phyloP scores from a whole-genome alignment of 1,140 invertebrate genomes.

The Drosophila sp. region DNA sequence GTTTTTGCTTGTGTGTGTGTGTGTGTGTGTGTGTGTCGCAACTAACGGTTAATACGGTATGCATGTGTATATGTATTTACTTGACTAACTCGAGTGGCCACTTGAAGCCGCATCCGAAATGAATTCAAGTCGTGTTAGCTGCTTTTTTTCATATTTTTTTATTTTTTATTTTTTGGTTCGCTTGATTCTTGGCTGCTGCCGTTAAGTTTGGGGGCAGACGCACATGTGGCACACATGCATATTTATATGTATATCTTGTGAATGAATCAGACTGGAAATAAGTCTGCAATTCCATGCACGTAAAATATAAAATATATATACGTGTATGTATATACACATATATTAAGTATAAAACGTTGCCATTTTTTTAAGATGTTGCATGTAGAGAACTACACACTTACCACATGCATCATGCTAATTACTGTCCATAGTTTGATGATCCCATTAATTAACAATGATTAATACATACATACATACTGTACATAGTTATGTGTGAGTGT shows the following conservation, averaged over 20 bases:
- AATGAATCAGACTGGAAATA: slow-evolving; percentile 84
- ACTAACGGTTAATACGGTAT: slow-evolving; percentile 8
- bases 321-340: background rate
- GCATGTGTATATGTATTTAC: slow-evolving; percentile 9
- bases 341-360: too few species aligned
- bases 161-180: slow-evolving; percentile 13
- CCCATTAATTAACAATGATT: slow-evolving; percentile 44
- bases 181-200: slow-evolving; percentile 39
- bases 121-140: slow-evolving; percentile 41
- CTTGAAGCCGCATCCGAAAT: slow-evolving; percentile 47
- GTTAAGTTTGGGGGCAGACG: slow-evolving; percentile 20
- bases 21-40: slow-evolving; percentile 8
- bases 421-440: slow-evolving; percentile 26
- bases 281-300: slow-evolving; percentile 40
- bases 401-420: slow-evolving; percentile 27
- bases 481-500: slow-evolving; percentile 1
- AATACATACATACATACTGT: slow-evolving; percentile 5
- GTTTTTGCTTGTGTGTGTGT: background rate
- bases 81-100: slow-evolving; percentile 43
- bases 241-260: slow-evolving; percentile 53
- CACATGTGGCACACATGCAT: background rate
- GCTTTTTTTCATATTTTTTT: background rate
- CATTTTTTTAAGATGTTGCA: background rate
- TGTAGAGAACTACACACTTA: slow-evolving; percentile 7
- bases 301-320: background rate